Percentiles rank a stretch among this genome's conserved stretches.
These are phyloP conservation scores for Euwallacea fornicatus DNA, from an alignment of 1,140 invertebrate genomes.

Conservation along the genomic window DNA sequence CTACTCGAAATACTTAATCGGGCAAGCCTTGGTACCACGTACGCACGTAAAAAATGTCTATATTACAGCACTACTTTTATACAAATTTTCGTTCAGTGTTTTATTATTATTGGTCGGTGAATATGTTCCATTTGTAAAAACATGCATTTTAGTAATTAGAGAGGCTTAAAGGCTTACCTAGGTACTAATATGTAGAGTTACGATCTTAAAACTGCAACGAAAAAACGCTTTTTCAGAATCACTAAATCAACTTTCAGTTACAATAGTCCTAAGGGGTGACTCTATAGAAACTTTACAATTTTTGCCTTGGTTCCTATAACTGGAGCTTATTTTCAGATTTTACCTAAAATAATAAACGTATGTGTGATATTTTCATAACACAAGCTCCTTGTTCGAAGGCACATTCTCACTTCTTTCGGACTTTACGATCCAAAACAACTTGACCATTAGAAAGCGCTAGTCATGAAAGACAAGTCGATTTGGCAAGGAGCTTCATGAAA, in stretches of 20 bases:
- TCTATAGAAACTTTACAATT: too few relatives aligned
- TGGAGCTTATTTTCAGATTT: conserved; percentile 35
- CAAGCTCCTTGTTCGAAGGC: neutral
- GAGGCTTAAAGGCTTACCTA: neutral
- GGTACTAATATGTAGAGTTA: too few relatives aligned
- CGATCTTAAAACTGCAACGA: too few relatives aligned
- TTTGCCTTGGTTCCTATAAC: too few relatives aligned
- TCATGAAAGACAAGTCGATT: too few relatives aligned
- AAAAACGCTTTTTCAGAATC: too few relatives aligned
- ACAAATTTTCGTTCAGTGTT: conserved; percentile 38
- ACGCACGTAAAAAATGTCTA: conserved; percentile 16
- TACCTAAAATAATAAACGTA: conserved; percentile 8
- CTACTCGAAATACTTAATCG: neutral
- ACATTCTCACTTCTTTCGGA: neutral
- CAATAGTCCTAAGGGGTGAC: too few relatives aligned
- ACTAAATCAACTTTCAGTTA: too few relatives aligned
- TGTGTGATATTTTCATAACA: neutral
- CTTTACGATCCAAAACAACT: neutral
- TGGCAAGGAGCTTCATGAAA: neutral
- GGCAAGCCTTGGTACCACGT: conserved; percentile 3
- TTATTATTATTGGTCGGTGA: conserved; percentile 48
- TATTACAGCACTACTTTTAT: conserved; percentile 35
- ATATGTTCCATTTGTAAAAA: conserved; percentile 35
- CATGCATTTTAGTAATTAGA: conserved; percentile 26
- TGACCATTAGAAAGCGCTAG: neutral